These are phyloP conservation scores for Coryphaenoides rupestris DNA, from an alignment of 2,113 vertebrate genomes.

Conservation along the genomic window DNA sequence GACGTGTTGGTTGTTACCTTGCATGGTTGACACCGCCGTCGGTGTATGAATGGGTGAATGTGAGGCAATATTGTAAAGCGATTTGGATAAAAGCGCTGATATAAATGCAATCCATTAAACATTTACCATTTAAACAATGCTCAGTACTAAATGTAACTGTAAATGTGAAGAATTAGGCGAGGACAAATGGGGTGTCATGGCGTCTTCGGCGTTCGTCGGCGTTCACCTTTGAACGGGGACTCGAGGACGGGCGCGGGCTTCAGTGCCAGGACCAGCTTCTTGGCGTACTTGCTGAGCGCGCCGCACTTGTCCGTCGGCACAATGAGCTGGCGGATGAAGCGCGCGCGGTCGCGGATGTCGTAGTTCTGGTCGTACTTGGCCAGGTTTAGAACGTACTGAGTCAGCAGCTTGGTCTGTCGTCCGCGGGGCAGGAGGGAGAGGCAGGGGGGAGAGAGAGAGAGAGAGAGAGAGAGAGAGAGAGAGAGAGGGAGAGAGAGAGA, in stretches of 20 bases:
- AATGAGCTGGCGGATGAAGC: constrained; percentile 96
- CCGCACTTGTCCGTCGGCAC: constrained; percentile 95
- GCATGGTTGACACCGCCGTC: no score
- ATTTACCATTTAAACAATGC: no score
- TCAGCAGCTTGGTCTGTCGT: constrained; percentile 90
- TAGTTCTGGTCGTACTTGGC: constrained; percentile 99
- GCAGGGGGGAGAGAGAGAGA: not conserved
- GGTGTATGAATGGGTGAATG: no score
- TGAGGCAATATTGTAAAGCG: no score
- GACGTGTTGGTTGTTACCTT: no score
- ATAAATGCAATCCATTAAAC: no score
- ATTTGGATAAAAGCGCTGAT: no score
- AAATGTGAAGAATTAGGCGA: no score
- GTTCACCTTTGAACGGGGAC: constrained; percentile 97
- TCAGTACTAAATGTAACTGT: no score
- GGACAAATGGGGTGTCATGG: no score
- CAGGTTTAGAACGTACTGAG: constrained; percentile 95
- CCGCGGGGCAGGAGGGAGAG: not conserved
- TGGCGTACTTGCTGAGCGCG: constrained; percentile 93
- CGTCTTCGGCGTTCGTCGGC: not conserved
- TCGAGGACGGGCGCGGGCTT: constrained; percentile 94
- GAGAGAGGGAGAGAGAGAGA: constrained; percentile 3
- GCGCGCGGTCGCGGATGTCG: constrained; percentile 91
- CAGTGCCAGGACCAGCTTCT: constrained; percentile 95
- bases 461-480: not conserved